A percentile compares a stretch with the other conserved stretches of the same genome.
phyloP scores from a whole-genome alignment of 2,888 invertebrate species.

The Ptychoptera contaminata region DNA sequence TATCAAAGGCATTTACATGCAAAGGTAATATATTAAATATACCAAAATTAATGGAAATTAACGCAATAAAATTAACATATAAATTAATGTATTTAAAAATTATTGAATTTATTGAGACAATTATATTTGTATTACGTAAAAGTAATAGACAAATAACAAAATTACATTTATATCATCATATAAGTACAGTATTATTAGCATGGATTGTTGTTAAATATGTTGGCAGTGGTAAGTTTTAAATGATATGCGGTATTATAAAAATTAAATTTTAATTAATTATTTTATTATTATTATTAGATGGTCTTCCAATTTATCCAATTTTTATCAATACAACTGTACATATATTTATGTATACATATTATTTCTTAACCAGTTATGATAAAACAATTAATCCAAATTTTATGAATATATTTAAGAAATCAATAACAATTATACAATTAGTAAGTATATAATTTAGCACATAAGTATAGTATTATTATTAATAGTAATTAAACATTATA shows the following conservation, averaged over 20 bases:
- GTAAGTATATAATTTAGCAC: conserved; percentile 20
- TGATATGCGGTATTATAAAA: too few species aligned
- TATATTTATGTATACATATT: conserved; percentile 63
- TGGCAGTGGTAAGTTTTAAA: conserved; percentile 37
- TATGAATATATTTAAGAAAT: conserved; percentile 43
- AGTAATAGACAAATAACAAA: conserved; percentile 54
- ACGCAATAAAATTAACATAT: background rate
- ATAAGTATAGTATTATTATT: background rate
- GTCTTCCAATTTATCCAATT: conserved; percentile 45
- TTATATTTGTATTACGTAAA: conserved; percentile 55
- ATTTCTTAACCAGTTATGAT: conserved; percentile 45
- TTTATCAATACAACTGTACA: conserved; percentile 52
- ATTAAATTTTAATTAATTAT: background rate
- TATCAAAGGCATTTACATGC: too few species aligned
- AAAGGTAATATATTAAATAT: too few species aligned
- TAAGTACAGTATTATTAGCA: conserved; percentile 39
- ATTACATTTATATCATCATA: conserved; percentile 59
- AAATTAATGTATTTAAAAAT: conserved; percentile 24
- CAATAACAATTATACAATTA: conserved; percentile 49
- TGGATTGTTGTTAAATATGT: conserved; percentile 47
- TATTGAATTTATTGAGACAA: conserved; percentile 49
- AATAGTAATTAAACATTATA: conserved; percentile 1
- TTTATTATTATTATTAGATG: conserved; percentile 35
- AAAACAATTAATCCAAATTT: conserved; percentile 36
- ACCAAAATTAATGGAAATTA: too few species aligned